Evolutionary conservation across 2,888 invertebrate species (phyloP), one percentile per base, ranked within the genome.

Genomic region (Anarsia innoxiella): DNA sequence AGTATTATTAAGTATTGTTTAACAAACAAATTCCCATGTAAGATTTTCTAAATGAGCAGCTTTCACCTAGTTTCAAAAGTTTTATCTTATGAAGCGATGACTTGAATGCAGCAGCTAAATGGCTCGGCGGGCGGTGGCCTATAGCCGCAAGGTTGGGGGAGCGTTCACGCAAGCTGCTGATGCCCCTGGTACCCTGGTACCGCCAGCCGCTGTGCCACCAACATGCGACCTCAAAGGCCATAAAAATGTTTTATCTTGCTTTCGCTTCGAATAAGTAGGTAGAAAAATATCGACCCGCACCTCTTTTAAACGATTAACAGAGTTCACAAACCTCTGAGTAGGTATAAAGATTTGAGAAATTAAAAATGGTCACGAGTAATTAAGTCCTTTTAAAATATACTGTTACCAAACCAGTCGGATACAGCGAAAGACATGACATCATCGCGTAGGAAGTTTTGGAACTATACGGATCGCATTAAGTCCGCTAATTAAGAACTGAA

Each of bases 181-280:
- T 64, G 66, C 62, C 66, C 74, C 72, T 69, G 76, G 75, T 63
- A 67, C 75, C 72, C 66, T 63, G 64, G 62, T 49, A 73, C 70
- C 64, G 61, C 60, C 60, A 53, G 59, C 49, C 52, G 52, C 63
- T 52, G 55, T 53, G 61, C 62, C 58, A 59, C 60, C 47, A 62
- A 68, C 80, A 79, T 78, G 80, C 79, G 76, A 79, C 70, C 68
- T 72, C 63, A 56, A 51, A 46, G 49, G 54, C 52, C 50, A 66
- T 70, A 68, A 71, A 73, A 66, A 61, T 27, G 37, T 44, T 47
- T 49, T 53, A 52, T 53, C 49, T 55, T 51, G 53, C 51, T 46
- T 26, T 25, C 25, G 27, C 27, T 26, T 26, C 2, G 26, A 13
- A 5, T 13, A 9, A 29, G n/a, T n/a, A n/a, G n/a, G n/a, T n/a